Evolutionary conservation across 2,888 invertebrate genomes (phyloP), one percentile per base, ranked within the genome.

Genomic region (Pseudeuparius sepicola): DNA sequence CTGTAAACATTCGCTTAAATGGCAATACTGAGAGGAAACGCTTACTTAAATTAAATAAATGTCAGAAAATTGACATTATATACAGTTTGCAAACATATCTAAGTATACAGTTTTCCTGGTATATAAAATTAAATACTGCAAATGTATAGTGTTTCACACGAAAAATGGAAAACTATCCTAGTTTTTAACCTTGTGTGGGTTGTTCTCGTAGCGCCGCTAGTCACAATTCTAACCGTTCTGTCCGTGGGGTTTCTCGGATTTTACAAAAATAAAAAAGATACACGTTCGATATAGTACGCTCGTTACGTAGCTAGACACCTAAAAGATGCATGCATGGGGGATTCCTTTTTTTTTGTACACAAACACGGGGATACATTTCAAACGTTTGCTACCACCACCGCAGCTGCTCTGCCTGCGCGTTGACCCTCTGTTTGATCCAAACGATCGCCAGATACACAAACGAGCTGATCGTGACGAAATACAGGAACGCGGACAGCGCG

Each of bases 381-480:
- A n/a, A n/a, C n/a, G n/a, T n/a, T n/a, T 34, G 35, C 44, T 54
- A 63, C 62, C 63, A 64, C 61, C 59, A 61, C 40, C 63, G 57
- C 53, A 64, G 54, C 39, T 60, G 54, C 45, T 62, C 60, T 52
- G 61, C 56, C 34, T 57, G 61, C 44, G 59, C 49, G 43, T 58
- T 53, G 57, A 61, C 55, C 40, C 57, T 54, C 40, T 61, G 61
- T 41, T 60, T 60, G 35, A 63, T 57, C 62, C 62, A 64, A 39
- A 61, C 39, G 39, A 60, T 49, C 26, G 60, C 55, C 38, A 64
- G 50, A 49, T 63, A 63, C 4, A 60, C 60, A 40, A 63, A 59
- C 24, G 61, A 58, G 20, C 59, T 61, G 39, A 63, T 58, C 31
- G 62, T 63, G 37, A 61, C 53, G 46, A 63, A 62, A 47, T 63